A percentile compares a stretch with the other conserved stretches of the same genome.
Evolutionary conservation across 1,140 invertebrate species (phyloP).

Genomic region (Harpegnathos saltator): DNA sequence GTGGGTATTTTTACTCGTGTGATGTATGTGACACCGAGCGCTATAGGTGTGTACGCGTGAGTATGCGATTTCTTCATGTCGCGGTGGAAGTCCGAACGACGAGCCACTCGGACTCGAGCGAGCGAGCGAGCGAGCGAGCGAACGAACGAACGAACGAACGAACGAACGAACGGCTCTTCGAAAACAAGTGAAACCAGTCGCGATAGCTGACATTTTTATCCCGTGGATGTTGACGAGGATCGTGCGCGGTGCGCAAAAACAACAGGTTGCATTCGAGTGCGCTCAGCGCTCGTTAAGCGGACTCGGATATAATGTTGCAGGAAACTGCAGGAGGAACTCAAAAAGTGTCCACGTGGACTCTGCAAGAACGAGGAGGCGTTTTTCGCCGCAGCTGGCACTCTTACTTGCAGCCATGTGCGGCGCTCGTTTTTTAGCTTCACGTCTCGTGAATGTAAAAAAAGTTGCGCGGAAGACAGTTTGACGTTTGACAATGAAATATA

Average conservation of each 20-base stretch:
- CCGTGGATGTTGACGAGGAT: conserved; percentile 44
- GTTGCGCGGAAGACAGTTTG: conserved; percentile 13
- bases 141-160: too few species aligned
- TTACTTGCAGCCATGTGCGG: conserved; percentile 16
- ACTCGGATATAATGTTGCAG: conserved; percentile 41
- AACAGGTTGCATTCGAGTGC: conserved; percentile 56
- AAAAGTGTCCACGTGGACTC: conserved; percentile 41
- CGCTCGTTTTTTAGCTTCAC: conserved; percentile 21
- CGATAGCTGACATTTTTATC: conserved; percentile 35
- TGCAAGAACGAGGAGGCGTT: conserved; percentile 35
- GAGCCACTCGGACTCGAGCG: conserved; percentile 2
- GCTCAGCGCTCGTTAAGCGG: conserved; percentile 45
- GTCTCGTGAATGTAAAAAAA: conserved; percentile 38
- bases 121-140: too few species aligned
- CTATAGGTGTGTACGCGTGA: background rate
- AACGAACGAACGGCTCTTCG: conserved; percentile 9
- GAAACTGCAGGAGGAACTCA: conserved; percentile 11
- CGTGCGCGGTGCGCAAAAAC: conserved; percentile 40
- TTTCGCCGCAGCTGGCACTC: conserved; percentile 16
- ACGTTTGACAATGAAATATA: conserved; percentile 3
- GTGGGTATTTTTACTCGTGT: background rate
- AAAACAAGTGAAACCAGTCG: conserved; percentile 50
- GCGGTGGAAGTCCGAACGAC: background rate
- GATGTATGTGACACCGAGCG: background rate
- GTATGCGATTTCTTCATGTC: background rate